A percentile compares a stretch with the other conserved stretches of the same genome.
phyloP scores from a whole-genome alignment of 2,888 invertebrate species.

The Drosophila neonasuta region DNA sequence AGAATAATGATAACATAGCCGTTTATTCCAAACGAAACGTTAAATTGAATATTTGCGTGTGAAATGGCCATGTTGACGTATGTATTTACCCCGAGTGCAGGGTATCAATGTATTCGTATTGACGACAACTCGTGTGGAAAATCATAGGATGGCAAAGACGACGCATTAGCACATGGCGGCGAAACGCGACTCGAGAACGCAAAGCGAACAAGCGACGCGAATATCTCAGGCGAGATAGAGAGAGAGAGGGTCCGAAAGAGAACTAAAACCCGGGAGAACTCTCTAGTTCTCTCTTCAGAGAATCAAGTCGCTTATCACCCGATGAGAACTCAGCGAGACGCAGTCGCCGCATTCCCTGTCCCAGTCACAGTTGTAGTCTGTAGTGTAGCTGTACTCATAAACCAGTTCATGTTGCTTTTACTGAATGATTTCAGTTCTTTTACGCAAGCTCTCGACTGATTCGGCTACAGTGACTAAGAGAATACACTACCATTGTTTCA shows the following conservation, averaged over 20 bases:
- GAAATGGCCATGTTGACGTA: constrained; percentile 49
- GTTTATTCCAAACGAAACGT: constrained; percentile 1
- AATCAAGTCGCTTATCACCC: constrained; percentile 43
- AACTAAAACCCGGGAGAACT: background rate
- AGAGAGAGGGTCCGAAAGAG: background rate
- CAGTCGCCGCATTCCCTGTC: background rate
- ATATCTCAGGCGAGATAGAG: too few species aligned
- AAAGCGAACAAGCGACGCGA: background rate
- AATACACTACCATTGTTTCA: constrained; percentile 25
- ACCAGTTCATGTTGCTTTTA: constrained; percentile 60
- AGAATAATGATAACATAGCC: constrained; percentile 18
- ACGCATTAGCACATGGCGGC: constrained; percentile 55
- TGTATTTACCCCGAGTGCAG: constrained; percentile 23
- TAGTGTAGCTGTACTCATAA: constrained; percentile 38
- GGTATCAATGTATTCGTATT: constrained; percentile 51
- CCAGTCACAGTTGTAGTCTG: constrained; percentile 23
- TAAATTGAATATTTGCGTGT: constrained; percentile 57
- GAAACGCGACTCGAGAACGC: constrained; percentile 43
- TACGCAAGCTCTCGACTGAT: constrained; percentile 6
- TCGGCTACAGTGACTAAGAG: background rate
- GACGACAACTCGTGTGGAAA: constrained; percentile 44
- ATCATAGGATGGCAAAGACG: constrained; percentile 11
- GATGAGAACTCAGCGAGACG: background rate
- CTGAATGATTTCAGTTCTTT: constrained; percentile 49
- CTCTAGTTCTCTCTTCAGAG: constrained; percentile 5